A percentile compares a stretch with the other conserved stretches of the same genome.
phyloP scores from a whole-genome alignment of 1,140 invertebrate genomes.

The Augochlora pura region DNA sequence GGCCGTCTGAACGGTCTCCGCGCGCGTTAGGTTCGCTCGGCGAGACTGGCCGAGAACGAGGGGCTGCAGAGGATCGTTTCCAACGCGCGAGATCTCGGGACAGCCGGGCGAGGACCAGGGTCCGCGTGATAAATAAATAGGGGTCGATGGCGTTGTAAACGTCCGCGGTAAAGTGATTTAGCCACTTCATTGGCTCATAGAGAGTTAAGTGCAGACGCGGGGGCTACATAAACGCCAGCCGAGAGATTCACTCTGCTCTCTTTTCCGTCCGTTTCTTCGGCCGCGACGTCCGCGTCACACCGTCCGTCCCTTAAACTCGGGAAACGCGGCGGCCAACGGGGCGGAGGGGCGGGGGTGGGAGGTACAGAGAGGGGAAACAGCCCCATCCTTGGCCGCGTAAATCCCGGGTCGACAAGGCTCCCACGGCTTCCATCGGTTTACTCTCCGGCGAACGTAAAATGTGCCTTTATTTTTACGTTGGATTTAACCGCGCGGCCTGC shows the following conservation, averaged over 20 bases:
- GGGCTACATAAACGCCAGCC: constrained; percentile 71
- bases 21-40: background rate
- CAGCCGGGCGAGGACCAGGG: background rate
- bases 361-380: too few species aligned
- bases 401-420: constrained; percentile 31
- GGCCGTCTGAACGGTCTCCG: background rate
- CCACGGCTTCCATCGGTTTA: constrained; percentile 30
- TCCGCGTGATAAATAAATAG: constrained; percentile 74
- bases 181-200: constrained; percentile 67
- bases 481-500: constrained; percentile 68
- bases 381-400: constrained; percentile 37
- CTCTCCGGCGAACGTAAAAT: constrained; percentile 62
- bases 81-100: background rate
- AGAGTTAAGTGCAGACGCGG: constrained; percentile 69
- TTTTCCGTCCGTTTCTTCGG: constrained; percentile 12
- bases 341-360: too few species aligned
- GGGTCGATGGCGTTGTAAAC: constrained; percentile 72
- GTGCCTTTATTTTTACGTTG: constrained; percentile 73
- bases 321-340: too few species aligned
- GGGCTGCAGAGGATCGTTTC: background rate
- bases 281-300: constrained; percentile 3
- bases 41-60: too few species aligned
- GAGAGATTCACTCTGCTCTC: constrained; percentile 56
- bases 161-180: constrained; percentile 69
- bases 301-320: too few species aligned